phyloP scores from a whole-genome alignment of 1,140 invertebrate genomes.

The Druon quercuslanigerum region DNA sequence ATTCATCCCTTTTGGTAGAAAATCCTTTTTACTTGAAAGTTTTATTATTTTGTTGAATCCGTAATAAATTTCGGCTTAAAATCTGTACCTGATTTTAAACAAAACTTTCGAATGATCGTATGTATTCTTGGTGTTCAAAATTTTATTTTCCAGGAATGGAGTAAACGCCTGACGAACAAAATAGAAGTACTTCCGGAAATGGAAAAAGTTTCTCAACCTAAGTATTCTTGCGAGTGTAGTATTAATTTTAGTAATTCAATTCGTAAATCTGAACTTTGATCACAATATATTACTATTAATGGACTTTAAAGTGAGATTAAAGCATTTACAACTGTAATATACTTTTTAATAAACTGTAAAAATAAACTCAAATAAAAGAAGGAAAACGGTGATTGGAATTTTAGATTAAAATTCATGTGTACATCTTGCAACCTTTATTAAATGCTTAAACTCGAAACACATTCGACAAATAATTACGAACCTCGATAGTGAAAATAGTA shows the following conservation, averaged over 20 bases:
- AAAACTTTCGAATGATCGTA: neutral
- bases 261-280: conserved; percentile 74
- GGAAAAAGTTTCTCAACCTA: conserved; percentile 83
- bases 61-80: too few relatives aligned
- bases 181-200: conserved; percentile 81
- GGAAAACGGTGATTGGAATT: too few relatives aligned
- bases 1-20: too few relatives aligned
- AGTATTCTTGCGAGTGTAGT: conserved; percentile 76
- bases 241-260: conserved; percentile 51
- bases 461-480: conserved; percentile 16
- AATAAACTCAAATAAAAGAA: too few relatives aligned
- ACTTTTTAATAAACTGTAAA: too few relatives aligned
- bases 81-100: neutral
- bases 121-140: neutral
- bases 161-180: conserved; percentile 79
- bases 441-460: conserved; percentile 19
- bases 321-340: too few relatives aligned
- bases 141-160: conserved; percentile 81
- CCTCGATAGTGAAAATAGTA: conserved; percentile 10
- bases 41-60: too few relatives aligned
- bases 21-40: too few relatives aligned
- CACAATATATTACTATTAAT: neutral
- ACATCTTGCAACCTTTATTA: conserved; percentile 21
- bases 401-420: neutral
- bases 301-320: neutral